Conservation (phyloP, 2,888 invertebrate species). For the Chaetoderma sp. region DNA sequence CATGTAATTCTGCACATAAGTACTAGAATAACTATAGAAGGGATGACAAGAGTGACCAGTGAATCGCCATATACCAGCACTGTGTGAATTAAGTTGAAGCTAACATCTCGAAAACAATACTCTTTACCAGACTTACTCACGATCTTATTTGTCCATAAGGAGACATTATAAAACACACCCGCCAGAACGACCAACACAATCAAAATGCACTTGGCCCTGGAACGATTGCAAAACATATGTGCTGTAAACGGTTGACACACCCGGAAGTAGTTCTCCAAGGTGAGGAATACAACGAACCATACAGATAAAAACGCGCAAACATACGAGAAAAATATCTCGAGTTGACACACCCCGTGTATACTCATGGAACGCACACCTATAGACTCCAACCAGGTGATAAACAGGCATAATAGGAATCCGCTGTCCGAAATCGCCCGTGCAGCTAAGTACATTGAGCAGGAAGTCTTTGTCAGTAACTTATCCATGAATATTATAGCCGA, state of each 20-base stretch:
- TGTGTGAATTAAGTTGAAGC: constrained; percentile 32
- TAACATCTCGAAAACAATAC: constrained; percentile 36
- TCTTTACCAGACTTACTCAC: neutral
- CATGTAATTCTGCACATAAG: constrained; percentile 25
- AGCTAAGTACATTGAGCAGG: constrained; percentile 83
- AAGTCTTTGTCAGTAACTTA: constrained; percentile 78
- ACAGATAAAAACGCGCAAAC: constrained; percentile 83
- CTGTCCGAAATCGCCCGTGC: constrained; percentile 84
- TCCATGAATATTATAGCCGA: constrained; percentile 81
- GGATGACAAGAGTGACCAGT: constrained; percentile 32
- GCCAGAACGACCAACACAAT: constrained; percentile 32
- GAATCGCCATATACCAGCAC: constrained; percentile 43
- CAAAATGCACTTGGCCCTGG: constrained; percentile 41
- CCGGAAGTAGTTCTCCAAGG: constrained; percentile 85
- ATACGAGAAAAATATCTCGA: constrained; percentile 67
- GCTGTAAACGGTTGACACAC: constrained; percentile 80
- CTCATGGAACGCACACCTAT: constrained; percentile 36
- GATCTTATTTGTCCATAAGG: constrained; percentile 44
- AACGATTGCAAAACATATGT: constrained; percentile 41
- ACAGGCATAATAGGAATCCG: constrained; percentile 78
- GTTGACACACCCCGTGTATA: constrained; percentile 67
- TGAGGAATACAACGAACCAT: constrained; percentile 88
- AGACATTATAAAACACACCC: constrained; percentile 43
- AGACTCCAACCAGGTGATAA: constrained; percentile 64
- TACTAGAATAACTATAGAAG: constrained; percentile 29